Evolutionary conservation across 1,140 invertebrate genomes (phyloP).

Genomic region (Acromyrmex charruanus): DNA sequence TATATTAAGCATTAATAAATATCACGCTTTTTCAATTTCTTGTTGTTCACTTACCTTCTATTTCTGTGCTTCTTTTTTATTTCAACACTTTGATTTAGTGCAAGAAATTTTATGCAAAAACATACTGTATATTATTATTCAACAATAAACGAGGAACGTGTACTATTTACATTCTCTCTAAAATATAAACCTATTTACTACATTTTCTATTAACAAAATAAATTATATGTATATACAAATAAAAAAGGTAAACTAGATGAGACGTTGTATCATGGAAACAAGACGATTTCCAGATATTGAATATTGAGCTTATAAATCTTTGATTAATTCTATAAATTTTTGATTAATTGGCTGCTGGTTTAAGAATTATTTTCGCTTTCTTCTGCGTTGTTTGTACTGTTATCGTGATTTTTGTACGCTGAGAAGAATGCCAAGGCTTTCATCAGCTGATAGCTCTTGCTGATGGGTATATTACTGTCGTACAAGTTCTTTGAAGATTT

Average conservation of each 20-base stretch:
- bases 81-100: not conserved
- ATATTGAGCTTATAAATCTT: conserved; percentile 49
- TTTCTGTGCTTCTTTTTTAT: not conserved
- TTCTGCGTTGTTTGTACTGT: conserved; percentile 72
- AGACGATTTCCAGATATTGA: not conserved
- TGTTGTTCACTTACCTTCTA: not conserved
- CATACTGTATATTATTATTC: conserved; percentile 62
- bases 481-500: conserved; percentile 92
- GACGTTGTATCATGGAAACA: conserved; percentile 30
- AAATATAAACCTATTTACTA: conserved; percentile 43
- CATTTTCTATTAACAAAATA: conserved; percentile 55
- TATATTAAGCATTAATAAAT: conserved; percentile 66
- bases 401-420: conserved; percentile 90
- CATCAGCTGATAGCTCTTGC: conserved; percentile 96
- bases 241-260: conserved; percentile 15
- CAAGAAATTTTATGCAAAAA: conserved; percentile 44
- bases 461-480: conserved; percentile 95
- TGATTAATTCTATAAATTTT: conserved; percentile 31
- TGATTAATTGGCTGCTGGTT: conserved; percentile 14
- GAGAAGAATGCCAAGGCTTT: conserved; percentile 95
- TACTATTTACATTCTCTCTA: conserved; percentile 68
- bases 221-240: conserved; percentile 69
- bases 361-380: conserved; percentile 39
- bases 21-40: conserved; percentile 56
- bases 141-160: conserved; percentile 60